phyloP scores from a whole-genome alignment of 2,888 invertebrate genomes.

The Lasioglossum malachurum region DNA sequence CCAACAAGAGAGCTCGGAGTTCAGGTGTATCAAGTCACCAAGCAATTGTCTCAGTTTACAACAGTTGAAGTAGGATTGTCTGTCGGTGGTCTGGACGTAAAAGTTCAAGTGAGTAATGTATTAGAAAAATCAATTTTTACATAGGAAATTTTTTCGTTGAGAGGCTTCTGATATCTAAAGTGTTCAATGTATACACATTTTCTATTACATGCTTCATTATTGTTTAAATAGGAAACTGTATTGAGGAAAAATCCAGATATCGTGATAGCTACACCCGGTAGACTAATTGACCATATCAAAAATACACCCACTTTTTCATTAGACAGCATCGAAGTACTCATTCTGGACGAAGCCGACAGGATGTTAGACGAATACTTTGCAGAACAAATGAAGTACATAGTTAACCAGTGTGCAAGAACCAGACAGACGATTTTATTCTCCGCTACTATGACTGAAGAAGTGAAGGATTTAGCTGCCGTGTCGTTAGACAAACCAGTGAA shows the following conservation, averaged over 20 bases:
- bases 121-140: not conserved
- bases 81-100: slow-evolving; percentile 95
- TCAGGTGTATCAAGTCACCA: slow-evolving; percentile 98
- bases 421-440: slow-evolving; percentile 99
- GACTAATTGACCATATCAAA: slow-evolving; percentile 98
- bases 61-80: slow-evolving; percentile 92
- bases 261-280: slow-evolving; percentile 99
- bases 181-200: not conserved
- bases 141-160: too few relatives aligned
- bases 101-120: slow-evolving; percentile 86
- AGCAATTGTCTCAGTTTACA: slow-evolving; percentile 95
- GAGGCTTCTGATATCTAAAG: not conserved
- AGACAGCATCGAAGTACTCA: slow-evolving; percentile 95
- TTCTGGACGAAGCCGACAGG: slow-evolving; percentile 93
- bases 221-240: slow-evolving; percentile 88
- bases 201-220: slow-evolving; percentile 1
- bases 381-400: slow-evolving; percentile 99
- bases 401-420: slow-evolving; percentile 95
- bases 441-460: slow-evolving; percentile 99
- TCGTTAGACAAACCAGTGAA: slow-evolving; percentile 97
- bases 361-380: slow-evolving; percentile 99
- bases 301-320: slow-evolving; percentile 97
- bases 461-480: slow-evolving; percentile 96
- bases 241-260: slow-evolving; percentile 96
- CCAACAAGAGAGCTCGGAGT: slow-evolving; percentile 99